phyloP scores from a whole-genome alignment of 2,888 invertebrate species.

The Diloba caeruleocephala region DNA sequence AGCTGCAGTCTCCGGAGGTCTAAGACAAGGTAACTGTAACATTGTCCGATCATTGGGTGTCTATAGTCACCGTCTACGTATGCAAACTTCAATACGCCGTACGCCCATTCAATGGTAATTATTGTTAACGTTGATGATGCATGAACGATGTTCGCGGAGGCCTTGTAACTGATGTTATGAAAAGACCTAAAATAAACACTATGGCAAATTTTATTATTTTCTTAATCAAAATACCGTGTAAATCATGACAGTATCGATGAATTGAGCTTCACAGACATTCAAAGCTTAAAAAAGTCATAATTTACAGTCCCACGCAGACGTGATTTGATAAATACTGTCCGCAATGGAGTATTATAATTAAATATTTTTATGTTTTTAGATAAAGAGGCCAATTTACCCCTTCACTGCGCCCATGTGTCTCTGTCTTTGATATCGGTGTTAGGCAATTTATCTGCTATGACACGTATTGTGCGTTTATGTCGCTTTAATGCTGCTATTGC shows the following conservation, averaged over 20 bases:
- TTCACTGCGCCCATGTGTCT: constrained; percentile 70
- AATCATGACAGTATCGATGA: constrained; percentile 41
- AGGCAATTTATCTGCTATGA: constrained; percentile 79
- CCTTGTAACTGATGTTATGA: constrained; percentile 68
- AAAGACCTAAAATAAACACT: constrained; percentile 54
- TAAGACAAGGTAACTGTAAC: constrained; percentile 80
- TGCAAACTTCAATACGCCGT: too few relatives aligned
- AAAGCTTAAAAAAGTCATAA: constrained; percentile 54
- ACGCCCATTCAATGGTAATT: constrained; percentile 73
- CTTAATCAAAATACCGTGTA: constrained; percentile 42
- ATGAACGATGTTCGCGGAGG: constrained; percentile 66
- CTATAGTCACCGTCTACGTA: constrained; percentile 54
- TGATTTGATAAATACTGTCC: constrained; percentile 66
- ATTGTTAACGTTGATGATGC: constrained; percentile 68
- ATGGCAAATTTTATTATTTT: constrained; percentile 50
- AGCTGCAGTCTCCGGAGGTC: constrained; percentile 68
- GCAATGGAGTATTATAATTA: constrained; percentile 65
- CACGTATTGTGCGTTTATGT: constrained; percentile 73
- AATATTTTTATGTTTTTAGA: constrained; percentile 68
- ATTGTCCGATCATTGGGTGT: constrained; percentile 63
- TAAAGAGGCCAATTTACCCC: constrained; percentile 62
- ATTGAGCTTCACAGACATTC: constrained; percentile 53
- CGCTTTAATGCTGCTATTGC: constrained; percentile 60
- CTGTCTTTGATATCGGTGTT: constrained; percentile 72
- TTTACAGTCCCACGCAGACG: constrained; percentile 50